Percentiles rank a stretch among this genome's conserved stretches.
These are phyloP conservation scores for Gastrophysa polygoni DNA, from an alignment of 2,888 invertebrate genomes.

Conservation along the genomic window DNA sequence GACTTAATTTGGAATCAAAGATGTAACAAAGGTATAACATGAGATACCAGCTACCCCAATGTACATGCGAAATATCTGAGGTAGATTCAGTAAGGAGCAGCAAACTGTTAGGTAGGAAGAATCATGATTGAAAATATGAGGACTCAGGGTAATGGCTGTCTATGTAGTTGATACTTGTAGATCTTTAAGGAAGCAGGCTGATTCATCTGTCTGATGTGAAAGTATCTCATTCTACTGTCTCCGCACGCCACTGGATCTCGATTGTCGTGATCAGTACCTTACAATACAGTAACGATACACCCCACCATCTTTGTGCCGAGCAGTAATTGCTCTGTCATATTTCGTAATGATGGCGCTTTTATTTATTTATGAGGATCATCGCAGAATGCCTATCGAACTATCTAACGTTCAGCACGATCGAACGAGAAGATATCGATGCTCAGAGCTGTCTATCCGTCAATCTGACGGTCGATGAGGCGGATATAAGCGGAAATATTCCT, in stretches of 20 bases:
- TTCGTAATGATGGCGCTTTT: conserved; percentile 20
- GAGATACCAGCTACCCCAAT: too few species aligned
- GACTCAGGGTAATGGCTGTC: too few species aligned
- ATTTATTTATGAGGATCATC: conserved; percentile 24
- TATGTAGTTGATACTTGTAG: too few species aligned
- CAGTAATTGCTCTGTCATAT: conserved; percentile 27
- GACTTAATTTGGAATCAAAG: too few species aligned
- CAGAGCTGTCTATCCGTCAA: conserved; percentile 27
- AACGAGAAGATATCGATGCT: neutral
- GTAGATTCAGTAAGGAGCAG: too few species aligned
- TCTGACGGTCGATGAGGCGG: conserved; percentile 19
- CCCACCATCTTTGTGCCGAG: conserved; percentile 19
- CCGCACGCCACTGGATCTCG: neutral
- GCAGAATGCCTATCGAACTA: conserved; percentile 9
- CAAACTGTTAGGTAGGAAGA: too few species aligned
- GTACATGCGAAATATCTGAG: too few species aligned
- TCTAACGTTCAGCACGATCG: neutral
- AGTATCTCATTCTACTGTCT: too few species aligned
- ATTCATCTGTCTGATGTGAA: too few species aligned
- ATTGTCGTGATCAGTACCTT: conserved; percentile 12
- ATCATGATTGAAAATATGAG: too few species aligned
- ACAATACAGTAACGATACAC: conserved; percentile 22
- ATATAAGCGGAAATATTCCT: conserved; percentile 14
- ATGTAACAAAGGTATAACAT: too few species aligned
- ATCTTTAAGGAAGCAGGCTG: too few species aligned